phyloP scores from a whole-genome alignment of 2,113 vertebrate genomes.

The Corythoichthys haematopterus region DNA sequence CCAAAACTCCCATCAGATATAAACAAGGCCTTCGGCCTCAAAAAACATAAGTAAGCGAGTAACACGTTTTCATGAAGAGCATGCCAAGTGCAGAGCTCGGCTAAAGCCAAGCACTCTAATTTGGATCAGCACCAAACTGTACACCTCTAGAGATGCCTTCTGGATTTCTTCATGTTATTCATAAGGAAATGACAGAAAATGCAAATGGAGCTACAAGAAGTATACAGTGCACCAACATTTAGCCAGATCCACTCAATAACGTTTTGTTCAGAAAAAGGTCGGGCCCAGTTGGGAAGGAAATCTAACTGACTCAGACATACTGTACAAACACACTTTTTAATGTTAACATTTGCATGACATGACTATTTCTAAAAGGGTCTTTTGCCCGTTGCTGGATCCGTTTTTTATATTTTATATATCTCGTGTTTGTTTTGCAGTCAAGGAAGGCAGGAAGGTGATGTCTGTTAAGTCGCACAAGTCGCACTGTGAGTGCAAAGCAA shows the following conservation, averaged over 20 bases:
- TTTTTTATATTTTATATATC: not conserved
- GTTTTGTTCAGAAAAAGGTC: too few species aligned
- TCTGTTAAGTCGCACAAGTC: not conserved
- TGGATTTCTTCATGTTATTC: not conserved
- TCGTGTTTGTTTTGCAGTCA: not conserved
- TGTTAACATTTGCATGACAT: not conserved
- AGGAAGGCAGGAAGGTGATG: not conserved
- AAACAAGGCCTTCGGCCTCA: not conserved
- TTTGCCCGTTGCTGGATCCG: not conserved
- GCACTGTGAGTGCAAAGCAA: constrained; percentile 23
- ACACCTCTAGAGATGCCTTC: not conserved
- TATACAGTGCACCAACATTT: not conserved
- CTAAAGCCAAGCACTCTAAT: not conserved
- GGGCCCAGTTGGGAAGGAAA: not conserved
- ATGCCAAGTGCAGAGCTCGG: not conserved
- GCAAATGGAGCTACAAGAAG: not conserved
- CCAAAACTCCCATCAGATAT: not conserved
- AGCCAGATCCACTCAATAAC: not conserved
- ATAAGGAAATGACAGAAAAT: not conserved
- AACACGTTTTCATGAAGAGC: not conserved
- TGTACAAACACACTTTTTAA: not conserved
- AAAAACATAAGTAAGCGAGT: not conserved
- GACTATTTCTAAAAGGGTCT: not conserved
- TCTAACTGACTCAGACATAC: not conserved
- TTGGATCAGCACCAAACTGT: not conserved